phyloP scores from a whole-genome alignment of 2,113 vertebrate genomes.

The Saguinus midas region DNA sequence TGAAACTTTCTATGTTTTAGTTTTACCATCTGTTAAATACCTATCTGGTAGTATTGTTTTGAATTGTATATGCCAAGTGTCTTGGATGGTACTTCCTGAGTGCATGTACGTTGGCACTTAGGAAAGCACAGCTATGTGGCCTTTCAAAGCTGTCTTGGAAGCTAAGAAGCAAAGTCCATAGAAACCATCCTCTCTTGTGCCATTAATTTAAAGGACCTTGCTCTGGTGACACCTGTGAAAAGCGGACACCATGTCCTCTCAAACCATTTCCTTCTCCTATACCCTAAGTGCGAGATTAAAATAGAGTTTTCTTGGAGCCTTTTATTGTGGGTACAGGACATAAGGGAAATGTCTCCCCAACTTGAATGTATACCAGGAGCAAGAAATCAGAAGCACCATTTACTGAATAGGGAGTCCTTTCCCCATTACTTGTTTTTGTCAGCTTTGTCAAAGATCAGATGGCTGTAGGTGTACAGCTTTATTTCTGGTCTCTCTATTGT shows the following conservation, averaged over 20 bases:
- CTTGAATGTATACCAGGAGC: background rate
- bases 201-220: background rate
- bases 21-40: slow-evolving; percentile 22
- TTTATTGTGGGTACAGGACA: background rate
- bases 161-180: background rate
- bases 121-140: background rate
- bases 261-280: background rate
- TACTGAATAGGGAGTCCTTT: no score
- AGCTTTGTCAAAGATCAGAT: no score
- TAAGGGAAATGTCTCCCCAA: background rate
- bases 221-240: background rate
- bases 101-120: background rate
- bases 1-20: background rate
- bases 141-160: background rate
- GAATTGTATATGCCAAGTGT: background rate
- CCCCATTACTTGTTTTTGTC: no score
- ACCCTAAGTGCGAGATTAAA: background rate
- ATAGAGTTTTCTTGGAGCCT: background rate
- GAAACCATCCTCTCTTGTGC: background rate
- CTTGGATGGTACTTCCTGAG: background rate
- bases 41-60: background rate
- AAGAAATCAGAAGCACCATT: background rate
- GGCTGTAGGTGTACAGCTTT: no score
- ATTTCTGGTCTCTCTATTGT: no score
- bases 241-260: background rate